Percentiles rank a stretch among this genome's conserved stretches.
phyloP scores from a whole-genome alignment of 1,140 invertebrate genomes.

The Papilio dardanus region DNA sequence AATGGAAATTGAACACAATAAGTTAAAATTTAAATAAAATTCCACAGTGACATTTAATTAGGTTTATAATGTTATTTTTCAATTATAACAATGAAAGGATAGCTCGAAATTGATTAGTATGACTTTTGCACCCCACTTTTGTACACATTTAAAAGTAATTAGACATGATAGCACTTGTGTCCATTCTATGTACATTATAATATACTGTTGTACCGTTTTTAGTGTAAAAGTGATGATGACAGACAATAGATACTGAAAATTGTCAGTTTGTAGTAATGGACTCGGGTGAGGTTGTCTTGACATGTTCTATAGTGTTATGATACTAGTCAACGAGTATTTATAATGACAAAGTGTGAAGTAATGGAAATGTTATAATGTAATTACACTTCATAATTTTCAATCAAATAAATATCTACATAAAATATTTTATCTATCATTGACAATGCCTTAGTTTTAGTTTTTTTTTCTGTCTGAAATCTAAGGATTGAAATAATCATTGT shows the following conservation, averaged over 20 bases:
- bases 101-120: background rate
- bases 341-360: constrained; percentile 67
- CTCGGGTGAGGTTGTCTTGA: constrained; percentile 17
- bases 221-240: constrained; percentile 13
- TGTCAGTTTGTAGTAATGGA: constrained; percentile 3
- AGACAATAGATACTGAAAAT: constrained; percentile 34
- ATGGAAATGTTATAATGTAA: constrained; percentile 72
- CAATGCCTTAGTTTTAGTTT: constrained; percentile 37
- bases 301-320: constrained; percentile 51
- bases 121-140: background rate
- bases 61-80: background rate
- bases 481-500: constrained; percentile 35
- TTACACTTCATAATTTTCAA: constrained; percentile 71
- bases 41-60: constrained; percentile 19
- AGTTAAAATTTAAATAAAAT: background rate
- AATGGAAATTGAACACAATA: constrained; percentile 2
- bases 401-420: constrained; percentile 79
- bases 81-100: background rate
- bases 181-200: constrained; percentile 20
- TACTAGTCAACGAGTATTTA: constrained; percentile 79
- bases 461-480: constrained; percentile 15
- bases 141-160: constrained; percentile 9
- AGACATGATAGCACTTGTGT: background rate
- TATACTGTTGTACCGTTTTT: constrained; percentile 6
- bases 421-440: constrained; percentile 64